Evolutionary conservation across 2,888 invertebrate species (phyloP).

Genomic region (Rhimphoctona megacephalus): DNA sequence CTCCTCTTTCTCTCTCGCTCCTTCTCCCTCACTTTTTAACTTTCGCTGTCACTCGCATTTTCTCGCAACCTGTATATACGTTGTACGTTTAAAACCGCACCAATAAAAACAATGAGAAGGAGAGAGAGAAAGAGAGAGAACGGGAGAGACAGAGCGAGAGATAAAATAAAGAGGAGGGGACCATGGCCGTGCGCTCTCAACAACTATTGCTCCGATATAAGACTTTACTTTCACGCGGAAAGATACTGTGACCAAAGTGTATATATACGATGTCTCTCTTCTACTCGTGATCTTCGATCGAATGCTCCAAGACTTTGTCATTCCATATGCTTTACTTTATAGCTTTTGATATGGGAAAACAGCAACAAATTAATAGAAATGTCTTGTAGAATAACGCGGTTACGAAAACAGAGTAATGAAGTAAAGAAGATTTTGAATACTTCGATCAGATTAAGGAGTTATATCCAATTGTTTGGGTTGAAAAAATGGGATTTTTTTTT

Average conservation of each 20-base stretch:
- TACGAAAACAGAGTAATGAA: not conserved
- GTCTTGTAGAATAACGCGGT: not conserved
- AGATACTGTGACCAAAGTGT: constrained; percentile 47
- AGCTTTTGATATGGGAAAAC: not conserved
- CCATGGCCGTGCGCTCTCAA: constrained; percentile 78
- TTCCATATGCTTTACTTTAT: constrained; percentile 20
- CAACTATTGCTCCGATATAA: constrained; percentile 72
- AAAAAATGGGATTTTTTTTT: too few species aligned
- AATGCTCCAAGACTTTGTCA: constrained; percentile 17
- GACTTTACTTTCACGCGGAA: constrained; percentile 72
- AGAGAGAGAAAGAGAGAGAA: not conserved
- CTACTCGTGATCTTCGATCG: constrained; percentile 10
- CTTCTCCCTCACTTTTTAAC: constrained; percentile 4
- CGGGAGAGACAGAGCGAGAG: not conserved
- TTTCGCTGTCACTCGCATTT: constrained; percentile 47
- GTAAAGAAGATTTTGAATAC: not conserved
- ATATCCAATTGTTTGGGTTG: too few species aligned
- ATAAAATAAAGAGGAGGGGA: constrained; percentile 7
- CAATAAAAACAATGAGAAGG: constrained; percentile 30
- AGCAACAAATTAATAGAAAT: not conserved
- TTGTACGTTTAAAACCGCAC: constrained; percentile 7
- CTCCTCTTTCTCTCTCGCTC: constrained; percentile 18
- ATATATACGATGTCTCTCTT: constrained; percentile 13
- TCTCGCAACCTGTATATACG: constrained; percentile 8
- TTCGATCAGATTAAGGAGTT: too few species aligned